phyloP scores from a whole-genome alignment of 2,888 invertebrate species.

The Drosophila helvetica region DNA sequence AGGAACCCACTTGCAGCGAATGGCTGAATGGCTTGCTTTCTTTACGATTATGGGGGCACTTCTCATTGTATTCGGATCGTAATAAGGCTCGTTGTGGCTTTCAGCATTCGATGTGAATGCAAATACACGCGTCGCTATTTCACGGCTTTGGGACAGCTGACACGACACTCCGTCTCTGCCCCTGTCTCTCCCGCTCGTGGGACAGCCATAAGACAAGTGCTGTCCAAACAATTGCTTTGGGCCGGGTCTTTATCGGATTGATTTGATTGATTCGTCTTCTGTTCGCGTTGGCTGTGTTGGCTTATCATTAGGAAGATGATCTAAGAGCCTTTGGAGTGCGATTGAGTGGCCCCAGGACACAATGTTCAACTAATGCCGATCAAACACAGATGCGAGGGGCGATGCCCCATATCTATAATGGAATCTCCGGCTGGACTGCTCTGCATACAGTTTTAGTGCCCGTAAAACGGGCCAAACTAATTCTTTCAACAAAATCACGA shows the following conservation, averaged over 20 bases:
- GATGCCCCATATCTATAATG: not conserved
- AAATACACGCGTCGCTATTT: constrained; percentile 55
- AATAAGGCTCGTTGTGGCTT: constrained; percentile 64
- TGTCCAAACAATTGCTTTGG: constrained; percentile 49
- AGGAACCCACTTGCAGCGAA: constrained; percentile 32
- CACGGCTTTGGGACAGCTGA: constrained; percentile 62
- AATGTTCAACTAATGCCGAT: constrained; percentile 13
- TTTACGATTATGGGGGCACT: constrained; percentile 67
- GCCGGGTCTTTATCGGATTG: constrained; percentile 19
- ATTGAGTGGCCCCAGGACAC: not conserved
- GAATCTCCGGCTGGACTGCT: not conserved
- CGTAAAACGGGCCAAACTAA: constrained; percentile 20
- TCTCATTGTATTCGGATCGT: constrained; percentile 43
- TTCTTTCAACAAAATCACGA: constrained; percentile 32
- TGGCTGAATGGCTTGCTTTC: constrained; percentile 48
- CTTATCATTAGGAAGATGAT: constrained; percentile 60
- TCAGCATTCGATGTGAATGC: constrained; percentile 72
- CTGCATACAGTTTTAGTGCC: not conserved
- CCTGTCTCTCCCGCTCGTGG: no score
- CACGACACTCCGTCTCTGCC: constrained; percentile 31
- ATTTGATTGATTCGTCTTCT: constrained; percentile 65
- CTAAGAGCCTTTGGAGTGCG: constrained; percentile 1
- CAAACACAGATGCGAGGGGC: constrained; percentile 8
- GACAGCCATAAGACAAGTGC: constrained; percentile 36
- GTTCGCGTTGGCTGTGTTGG: constrained; percentile 62